Conservation (phyloP, 35 echinoderm and acorn worm genomes). For the Acanthaster planci region DNA sequence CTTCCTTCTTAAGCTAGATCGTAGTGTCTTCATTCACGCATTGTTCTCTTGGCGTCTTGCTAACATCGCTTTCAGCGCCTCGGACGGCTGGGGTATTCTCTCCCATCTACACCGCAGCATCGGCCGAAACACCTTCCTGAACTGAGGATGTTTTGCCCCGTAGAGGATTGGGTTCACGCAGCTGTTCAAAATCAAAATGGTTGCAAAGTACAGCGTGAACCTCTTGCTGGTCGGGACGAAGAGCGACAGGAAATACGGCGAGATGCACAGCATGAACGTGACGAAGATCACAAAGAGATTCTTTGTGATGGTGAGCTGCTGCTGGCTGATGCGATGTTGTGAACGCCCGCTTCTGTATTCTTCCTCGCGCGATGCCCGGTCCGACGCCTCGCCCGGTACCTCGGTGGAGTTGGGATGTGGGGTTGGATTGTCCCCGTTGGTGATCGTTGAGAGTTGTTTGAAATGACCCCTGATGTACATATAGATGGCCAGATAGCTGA, state of each 20-base stretch:
- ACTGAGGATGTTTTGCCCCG: too few species aligned
- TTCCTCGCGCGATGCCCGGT: not conserved
- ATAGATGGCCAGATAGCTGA: conserved; percentile 59
- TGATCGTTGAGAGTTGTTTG: not conserved
- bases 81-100: conserved; percentile 54
- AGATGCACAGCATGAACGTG: conserved; percentile 48
- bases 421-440: not conserved
- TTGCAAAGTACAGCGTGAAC: conserved; percentile 39
- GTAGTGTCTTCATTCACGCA: too few species aligned
- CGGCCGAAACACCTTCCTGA: conserved; percentile 39
- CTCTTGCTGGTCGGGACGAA: conserved; percentile 39
- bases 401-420: not conserved
- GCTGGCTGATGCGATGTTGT: not conserved
- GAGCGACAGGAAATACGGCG: conserved; percentile 44
- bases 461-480: conserved; percentile 43
- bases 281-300: conserved; percentile 55
- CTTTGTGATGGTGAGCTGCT: conserved; percentile 46
- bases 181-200: conserved; percentile 44
- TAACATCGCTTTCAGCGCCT: too few species aligned
- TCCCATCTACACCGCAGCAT: conserved; percentile 44
- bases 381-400: not conserved
- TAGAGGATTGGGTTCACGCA: conserved; percentile 65
- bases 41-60: too few species aligned
- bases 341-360: not conserved
- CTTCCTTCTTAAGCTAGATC: too few species aligned